Conservation (phyloP, 1,140 invertebrate species). For the Apis cerana region DNA sequence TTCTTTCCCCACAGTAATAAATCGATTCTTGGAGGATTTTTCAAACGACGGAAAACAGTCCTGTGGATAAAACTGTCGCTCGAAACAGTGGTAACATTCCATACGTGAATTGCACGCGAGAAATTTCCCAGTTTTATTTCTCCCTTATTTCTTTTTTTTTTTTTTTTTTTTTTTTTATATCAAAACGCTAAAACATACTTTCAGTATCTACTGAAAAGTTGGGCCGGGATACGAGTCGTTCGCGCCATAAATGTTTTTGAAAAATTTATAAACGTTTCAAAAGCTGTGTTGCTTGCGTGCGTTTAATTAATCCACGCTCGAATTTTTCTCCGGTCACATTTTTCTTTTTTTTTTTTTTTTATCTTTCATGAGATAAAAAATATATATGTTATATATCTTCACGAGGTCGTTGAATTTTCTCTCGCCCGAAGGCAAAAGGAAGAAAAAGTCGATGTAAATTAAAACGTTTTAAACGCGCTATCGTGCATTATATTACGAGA, state of each 20-base stretch:
- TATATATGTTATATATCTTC: not conserved
- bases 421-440: no score
- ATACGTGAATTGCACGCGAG: not conserved
- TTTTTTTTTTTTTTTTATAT: not conserved
- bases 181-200: not conserved
- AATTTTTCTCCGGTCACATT: slow-evolving; percentile 1
- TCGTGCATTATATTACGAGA: not conserved
- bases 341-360: not conserved
- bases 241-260: not conserved
- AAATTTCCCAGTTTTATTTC: not conserved
- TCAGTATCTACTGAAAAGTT: not conserved
- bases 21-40: not conserved
- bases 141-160: not conserved
- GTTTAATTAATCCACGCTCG: slow-evolving; percentile 29
- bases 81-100: not conserved
- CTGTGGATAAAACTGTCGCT: not conserved
- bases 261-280: slow-evolving; percentile 4
- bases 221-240: not conserved
- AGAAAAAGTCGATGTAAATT: not conserved
- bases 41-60: not conserved
- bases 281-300: not conserved
- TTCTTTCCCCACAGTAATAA: not conserved
- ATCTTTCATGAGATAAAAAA: no score
- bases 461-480: not conserved
- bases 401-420: not conserved